Conservation (phyloP, 2,113 vertebrate genomes). For the Actenoides lindsayi region DNA sequence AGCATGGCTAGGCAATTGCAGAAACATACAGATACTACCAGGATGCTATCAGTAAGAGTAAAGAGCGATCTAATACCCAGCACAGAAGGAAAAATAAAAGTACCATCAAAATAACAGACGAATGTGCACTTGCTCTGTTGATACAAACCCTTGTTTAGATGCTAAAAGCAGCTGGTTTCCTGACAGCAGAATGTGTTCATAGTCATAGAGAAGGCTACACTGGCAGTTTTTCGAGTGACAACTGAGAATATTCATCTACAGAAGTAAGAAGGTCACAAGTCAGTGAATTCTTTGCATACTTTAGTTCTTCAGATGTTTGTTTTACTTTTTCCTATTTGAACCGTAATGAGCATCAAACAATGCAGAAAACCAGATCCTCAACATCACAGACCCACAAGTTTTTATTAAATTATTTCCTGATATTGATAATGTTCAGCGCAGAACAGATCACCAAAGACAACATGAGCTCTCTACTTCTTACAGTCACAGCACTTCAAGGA, state of each 20-base stretch:
- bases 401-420: neutral
- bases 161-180: neutral
- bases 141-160: neutral
- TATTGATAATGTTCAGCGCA: neutral
- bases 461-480: neutral
- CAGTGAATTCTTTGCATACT: neutral
- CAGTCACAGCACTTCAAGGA: neutral
- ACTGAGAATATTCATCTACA: neutral
- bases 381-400: neutral
- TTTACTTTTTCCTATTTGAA: neutral
- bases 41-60: neutral
- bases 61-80: neutral
- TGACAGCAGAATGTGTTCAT: neutral
- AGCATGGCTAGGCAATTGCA: neutral
- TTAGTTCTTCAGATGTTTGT: neutral
- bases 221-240: neutral
- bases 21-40: neutral
- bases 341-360: neutral
- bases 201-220: neutral
- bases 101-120: neutral
- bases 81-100: neutral
- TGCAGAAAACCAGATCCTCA: neutral
- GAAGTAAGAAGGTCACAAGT: slow-evolving; percentile 8
- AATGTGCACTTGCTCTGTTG: neutral
- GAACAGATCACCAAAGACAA: neutral